Evolutionary conservation across 1,140 invertebrate species (phyloP).

Genomic region (Zelostemma sp.): DNA sequence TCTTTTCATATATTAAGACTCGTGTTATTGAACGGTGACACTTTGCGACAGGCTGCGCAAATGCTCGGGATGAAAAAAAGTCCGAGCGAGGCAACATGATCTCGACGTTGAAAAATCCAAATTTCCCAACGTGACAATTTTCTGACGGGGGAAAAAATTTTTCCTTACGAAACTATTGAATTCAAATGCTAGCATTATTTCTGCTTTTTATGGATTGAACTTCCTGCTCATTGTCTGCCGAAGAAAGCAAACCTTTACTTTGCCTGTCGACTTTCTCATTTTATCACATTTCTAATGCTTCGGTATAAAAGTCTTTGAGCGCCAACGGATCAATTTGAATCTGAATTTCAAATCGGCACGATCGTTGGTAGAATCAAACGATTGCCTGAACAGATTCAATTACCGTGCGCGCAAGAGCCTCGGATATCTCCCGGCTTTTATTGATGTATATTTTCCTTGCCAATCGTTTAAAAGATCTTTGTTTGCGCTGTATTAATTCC

Average conservation of each 20-base stretch:
- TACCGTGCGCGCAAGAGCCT: not conserved
- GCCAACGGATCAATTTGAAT: conserved; percentile 11
- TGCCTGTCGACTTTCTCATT: conserved; percentile 1
- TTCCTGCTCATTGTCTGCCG: not conserved
- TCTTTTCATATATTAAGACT: conserved; percentile 1
- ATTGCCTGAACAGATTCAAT: not conserved
- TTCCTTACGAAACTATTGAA: not conserved
- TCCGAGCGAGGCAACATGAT: too few species aligned
- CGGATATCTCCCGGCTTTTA: not conserved
- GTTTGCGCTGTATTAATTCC: not conserved
- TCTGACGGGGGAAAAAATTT: too few species aligned
- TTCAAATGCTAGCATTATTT: not conserved
- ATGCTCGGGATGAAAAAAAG: too few species aligned
- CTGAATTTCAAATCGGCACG: conserved; percentile 20
- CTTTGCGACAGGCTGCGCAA: not conserved
- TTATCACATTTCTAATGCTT: conserved; percentile 2
- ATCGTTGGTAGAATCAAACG: conserved; percentile 7
- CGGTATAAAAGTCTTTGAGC: not conserved
- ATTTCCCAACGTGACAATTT: too few species aligned
- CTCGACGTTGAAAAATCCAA: too few species aligned
- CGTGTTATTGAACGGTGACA: not conserved
- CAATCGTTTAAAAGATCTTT: not conserved
- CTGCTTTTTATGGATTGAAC: not conserved
- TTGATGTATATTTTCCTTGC: conserved; percentile 2
- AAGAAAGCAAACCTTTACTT: not conserved